Evolutionary conservation across 2,113 vertebrate genomes (phyloP), one percentile per base, ranked within the genome.

Genomic region (Xyrauchen texanus): DNA sequence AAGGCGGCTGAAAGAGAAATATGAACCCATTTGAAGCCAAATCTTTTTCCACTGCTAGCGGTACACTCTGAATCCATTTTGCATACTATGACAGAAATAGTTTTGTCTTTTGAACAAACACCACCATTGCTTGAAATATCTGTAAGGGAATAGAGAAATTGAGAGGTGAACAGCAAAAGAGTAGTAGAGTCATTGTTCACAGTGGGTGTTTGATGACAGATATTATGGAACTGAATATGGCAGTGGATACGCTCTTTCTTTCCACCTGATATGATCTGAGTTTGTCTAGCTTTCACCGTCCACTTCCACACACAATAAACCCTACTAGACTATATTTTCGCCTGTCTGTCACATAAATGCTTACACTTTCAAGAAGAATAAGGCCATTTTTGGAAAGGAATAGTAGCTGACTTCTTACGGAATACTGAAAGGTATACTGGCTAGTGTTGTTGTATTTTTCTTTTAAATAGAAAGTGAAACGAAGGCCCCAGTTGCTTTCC

Each of bases 271-370:
- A 62, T 11, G 0, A 62, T 61, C 21, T 6, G 55, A 49, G 57
- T 49, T 62, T 74, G n/a, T 34, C 55, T 52, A 58, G 53, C 5
- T 11, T 71, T 71, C 58, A 71, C 53, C 57, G 4, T 15, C 55
- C 13, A 45, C 42, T 45, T 58, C 69, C 55, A 71, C 42, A 58
- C 34, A 58, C 42, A 71, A 71, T 58, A 60, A 71, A 46, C 12
- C 7, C 53, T 34, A 34, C 21, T 13, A 16, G 34, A 58, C n/a
- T 10, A 45, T 58, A 15, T 58, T 58, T n/a, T n/a, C 55, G 1
- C 13, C n/a, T 13, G 13, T 13, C 55, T 58, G 13, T 7, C 55
- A 34, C 21, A 1, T 34, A 1, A 34, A 34, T 34, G 55, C 55
- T 58, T 49, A 9, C 5, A 15, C 16, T 52, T 45, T n/a, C 34